phyloP scores from a whole-genome alignment of 2,113 vertebrate species.

The Epinephelus lanceolatus region DNA sequence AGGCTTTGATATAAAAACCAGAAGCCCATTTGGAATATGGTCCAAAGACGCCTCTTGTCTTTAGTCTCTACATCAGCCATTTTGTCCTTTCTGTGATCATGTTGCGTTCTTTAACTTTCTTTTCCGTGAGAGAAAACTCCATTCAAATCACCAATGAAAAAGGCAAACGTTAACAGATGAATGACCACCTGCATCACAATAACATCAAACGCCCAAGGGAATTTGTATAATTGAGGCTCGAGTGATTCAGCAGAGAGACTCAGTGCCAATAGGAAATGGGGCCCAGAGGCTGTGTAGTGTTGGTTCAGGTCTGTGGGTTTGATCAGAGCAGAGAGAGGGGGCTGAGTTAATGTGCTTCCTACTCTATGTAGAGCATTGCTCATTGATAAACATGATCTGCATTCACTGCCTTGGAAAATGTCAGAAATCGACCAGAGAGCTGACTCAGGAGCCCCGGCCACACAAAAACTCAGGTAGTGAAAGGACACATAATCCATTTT shows the following conservation, averaged over 20 bases:
- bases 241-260: constrained; percentile 50
- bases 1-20: background rate
- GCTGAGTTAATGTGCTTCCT: constrained; percentile 54
- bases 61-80: background rate
- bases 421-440: constrained; percentile 55
- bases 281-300: constrained; percentile 52
- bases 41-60: background rate
- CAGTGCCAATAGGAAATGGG: constrained; percentile 46
- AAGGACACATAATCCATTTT: constrained; percentile 64
- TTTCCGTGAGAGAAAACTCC: background rate
- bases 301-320: constrained; percentile 52
- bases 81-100: background rate
- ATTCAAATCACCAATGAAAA: constrained; percentile 1
- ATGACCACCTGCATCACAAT: constrained; percentile 47
- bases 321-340: constrained; percentile 14
- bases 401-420: constrained; percentile 62
- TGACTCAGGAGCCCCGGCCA: constrained; percentile 51
- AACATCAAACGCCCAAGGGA: constrained; percentile 18
- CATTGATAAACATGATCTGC: constrained; percentile 71
- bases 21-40: background rate
- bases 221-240: constrained; percentile 53
- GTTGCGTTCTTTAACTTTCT: background rate
- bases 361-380: constrained; percentile 45
- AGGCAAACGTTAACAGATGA: constrained; percentile 31
- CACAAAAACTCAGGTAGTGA: constrained; percentile 57